phyloP scores from a whole-genome alignment of 2,888 invertebrate species.

The Spilarctia lutea region DNA sequence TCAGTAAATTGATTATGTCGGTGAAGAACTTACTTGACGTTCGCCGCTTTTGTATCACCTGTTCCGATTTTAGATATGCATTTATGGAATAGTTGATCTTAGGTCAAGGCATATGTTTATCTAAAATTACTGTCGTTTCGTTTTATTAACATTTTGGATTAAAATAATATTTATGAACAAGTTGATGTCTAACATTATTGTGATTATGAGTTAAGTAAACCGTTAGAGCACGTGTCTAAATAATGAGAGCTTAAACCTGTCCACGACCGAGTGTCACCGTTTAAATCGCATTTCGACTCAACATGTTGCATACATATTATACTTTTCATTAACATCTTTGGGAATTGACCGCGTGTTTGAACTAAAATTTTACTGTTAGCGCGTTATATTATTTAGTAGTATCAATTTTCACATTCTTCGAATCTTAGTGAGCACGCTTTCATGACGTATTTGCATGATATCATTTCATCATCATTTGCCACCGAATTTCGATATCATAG shows the following conservation, averaged over 20 bases:
- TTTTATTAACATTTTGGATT: slow-evolving; percentile 26
- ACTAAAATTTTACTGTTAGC: neutral
- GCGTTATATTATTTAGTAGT: neutral
- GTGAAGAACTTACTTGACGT: slow-evolving; percentile 72
- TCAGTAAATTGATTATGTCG: slow-evolving; percentile 84
- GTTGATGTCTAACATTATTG: slow-evolving; percentile 28
- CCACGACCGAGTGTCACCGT: slow-evolving; percentile 33
- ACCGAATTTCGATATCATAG: neutral
- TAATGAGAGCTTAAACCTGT: slow-evolving; percentile 40
- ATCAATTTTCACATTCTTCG: neutral
- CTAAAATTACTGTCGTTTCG: slow-evolving; percentile 21
- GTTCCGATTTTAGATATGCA: slow-evolving; percentile 68
- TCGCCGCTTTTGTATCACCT: slow-evolving; percentile 76
- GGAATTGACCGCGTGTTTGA: slow-evolving; percentile 21
- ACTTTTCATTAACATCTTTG: slow-evolving; percentile 47
- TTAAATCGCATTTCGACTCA: slow-evolving; percentile 36
- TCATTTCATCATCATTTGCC: too few relatives aligned
- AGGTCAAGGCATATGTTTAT: slow-evolving; percentile 25
- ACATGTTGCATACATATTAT: slow-evolving; percentile 41
- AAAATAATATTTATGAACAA: slow-evolving; percentile 30
- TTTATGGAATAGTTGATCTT: slow-evolving; percentile 26
- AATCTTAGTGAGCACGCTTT: neutral
- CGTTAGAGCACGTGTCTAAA: slow-evolving; percentile 19
- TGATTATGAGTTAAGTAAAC: slow-evolving; percentile 38
- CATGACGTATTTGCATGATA: neutral